A percentile compares a stretch with the other conserved stretches of the same genome.
Conservation (phyloP, 2,888 invertebrate species). For the Caenorhabditis panamensis region DNA sequence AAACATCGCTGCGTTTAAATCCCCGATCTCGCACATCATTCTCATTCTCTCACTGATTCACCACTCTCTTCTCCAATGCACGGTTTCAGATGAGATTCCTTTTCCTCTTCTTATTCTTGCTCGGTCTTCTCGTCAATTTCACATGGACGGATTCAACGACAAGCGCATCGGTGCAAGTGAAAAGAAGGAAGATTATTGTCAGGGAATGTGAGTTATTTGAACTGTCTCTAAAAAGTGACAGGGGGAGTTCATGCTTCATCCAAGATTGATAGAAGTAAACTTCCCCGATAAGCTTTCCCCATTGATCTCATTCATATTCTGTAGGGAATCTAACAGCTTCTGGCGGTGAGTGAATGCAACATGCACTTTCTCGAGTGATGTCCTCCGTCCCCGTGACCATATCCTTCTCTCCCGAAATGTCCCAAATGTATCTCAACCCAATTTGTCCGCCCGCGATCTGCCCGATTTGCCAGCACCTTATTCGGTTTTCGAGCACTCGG, state of each 20-base stretch:
- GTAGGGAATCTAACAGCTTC: conserved; percentile 36
- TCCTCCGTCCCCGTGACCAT: conserved; percentile 17
- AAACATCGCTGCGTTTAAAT: conserved; percentile 42
- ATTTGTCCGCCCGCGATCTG: conserved; percentile 14
- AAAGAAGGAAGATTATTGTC: conserved; percentile 16
- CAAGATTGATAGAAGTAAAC: too few relatives aligned
- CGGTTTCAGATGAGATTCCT: conserved; percentile 49
- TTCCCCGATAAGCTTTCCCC: neutral
- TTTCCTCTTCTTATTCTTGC: conserved; percentile 37
- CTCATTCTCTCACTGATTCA: conserved; percentile 9
- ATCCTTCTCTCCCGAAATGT: neutral
- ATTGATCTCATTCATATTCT: neutral
- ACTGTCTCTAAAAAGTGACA: conserved; percentile 11
- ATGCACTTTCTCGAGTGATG: conserved; percentile 18
- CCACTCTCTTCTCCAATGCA: conserved; percentile 8
- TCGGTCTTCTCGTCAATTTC: neutral
- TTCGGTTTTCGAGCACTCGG: conserved; percentile 42
- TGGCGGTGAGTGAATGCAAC: conserved; percentile 30
- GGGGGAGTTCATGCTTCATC: too few relatives aligned
- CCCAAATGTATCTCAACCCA: conserved; percentile 18
- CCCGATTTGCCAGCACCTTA: neutral
- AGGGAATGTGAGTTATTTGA: conserved; percentile 47
- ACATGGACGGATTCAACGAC: conserved; percentile 12
- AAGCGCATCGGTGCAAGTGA: neutral
- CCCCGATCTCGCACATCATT: conserved; percentile 16